These are phyloP conservation scores for Periparus ater DNA, from an alignment of 2,797 vertebrate genomes.

Conservation along the genomic window DNA sequence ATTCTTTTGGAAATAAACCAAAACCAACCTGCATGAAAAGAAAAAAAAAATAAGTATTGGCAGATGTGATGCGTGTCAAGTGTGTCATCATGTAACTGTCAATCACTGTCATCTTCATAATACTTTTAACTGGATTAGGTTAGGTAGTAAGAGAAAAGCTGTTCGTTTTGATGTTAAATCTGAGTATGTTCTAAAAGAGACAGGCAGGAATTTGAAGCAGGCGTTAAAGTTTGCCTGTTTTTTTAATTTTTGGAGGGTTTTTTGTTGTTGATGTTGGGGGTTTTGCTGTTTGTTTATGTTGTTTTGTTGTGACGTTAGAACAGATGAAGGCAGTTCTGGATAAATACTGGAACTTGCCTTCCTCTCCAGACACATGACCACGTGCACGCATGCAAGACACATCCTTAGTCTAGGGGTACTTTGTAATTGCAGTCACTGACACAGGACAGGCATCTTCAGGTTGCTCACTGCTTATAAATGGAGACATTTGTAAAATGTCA, in stretches of 20 bases:
- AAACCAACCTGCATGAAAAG: neutral
- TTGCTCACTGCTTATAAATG: neutral
- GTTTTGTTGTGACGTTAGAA: neutral
- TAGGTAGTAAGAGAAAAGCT: neutral
- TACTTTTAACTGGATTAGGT: neutral
- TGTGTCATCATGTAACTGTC: neutral
- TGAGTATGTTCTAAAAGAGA: neutral
- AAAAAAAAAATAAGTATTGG: neutral
- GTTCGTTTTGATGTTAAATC: neutral
- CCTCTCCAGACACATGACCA: accelerated
- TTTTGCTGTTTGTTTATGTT: neutral
- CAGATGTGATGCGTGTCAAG: neutral
- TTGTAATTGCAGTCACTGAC: neutral
- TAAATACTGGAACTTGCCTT: neutral
- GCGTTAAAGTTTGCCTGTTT: neutral
- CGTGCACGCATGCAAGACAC: accelerated
- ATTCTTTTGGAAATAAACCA: neutral
- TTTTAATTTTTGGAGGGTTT: neutral
- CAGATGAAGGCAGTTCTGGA: neutral
- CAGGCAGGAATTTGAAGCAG: neutral
- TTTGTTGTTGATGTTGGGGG: neutral
- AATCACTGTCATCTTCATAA: conserved; percentile 8
- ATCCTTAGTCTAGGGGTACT: neutral
- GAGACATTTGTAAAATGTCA: neutral
- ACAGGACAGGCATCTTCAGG: neutral